phyloP scores from a whole-genome alignment of 2,797 vertebrate genomes.

The Simalia tracyae region DNA sequence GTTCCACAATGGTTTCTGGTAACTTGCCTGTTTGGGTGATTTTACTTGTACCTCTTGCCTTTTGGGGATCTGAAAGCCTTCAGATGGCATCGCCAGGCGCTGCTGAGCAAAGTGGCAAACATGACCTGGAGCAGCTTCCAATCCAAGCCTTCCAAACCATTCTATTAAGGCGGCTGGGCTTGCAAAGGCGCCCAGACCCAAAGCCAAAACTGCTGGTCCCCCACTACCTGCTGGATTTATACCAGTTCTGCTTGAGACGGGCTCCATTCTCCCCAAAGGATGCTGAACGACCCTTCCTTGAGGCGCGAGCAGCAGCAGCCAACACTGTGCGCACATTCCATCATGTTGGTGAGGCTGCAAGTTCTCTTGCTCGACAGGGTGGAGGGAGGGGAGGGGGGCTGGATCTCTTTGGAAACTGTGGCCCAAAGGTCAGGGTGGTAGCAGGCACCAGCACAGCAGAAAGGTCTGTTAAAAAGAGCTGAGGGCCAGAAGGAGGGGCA shows the following conservation, averaged over 20 bases:
- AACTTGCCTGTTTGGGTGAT: conserved; percentile 83
- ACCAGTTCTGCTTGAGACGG: conserved; percentile 80
- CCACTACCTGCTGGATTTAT: conserved; percentile 80
- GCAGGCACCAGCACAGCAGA: background rate
- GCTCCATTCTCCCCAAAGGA: conserved; percentile 76
- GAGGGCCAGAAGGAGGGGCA: no score
- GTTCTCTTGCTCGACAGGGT: background rate
- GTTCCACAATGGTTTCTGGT: conserved; percentile 86
- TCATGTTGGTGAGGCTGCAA: conserved; percentile 74
- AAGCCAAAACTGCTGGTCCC: conserved; percentile 72
- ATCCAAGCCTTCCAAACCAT: conserved; percentile 79
- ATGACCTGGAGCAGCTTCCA: conserved; percentile 67
- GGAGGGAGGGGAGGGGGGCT: no score
- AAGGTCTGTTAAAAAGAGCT: background rate
- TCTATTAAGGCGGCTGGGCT: conserved; percentile 78
- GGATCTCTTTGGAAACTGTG: background rate
- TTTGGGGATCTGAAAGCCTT: conserved; percentile 73
- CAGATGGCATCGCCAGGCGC: background rate
- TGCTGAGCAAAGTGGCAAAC: background rate
- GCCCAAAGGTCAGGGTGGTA: no score
- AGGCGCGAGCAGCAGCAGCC: conserved; percentile 75
- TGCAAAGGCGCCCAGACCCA: conserved; percentile 77
- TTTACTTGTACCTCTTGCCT: conserved; percentile 82
- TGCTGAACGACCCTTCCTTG: conserved; percentile 75
- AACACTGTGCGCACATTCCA: conserved; percentile 84